A percentile compares a stretch with the other conserved stretches of the same genome.
phyloP scores from a whole-genome alignment of 2,797 vertebrate genomes.

The Limnodromus scolopaceus region DNA sequence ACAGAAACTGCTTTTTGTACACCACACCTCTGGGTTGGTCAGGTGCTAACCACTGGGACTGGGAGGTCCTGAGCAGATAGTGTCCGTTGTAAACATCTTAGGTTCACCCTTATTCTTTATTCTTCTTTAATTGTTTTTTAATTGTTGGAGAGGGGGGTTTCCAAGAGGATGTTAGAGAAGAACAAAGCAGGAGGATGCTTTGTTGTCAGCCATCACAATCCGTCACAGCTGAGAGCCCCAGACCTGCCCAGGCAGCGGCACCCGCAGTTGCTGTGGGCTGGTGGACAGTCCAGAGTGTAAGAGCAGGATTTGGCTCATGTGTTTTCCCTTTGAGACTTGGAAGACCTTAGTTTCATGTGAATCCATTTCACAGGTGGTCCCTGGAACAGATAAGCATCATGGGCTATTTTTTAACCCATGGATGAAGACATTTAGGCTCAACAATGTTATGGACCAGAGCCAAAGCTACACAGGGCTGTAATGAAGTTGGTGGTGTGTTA shows the following conservation, averaged over 20 bases:
- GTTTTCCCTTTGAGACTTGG: background rate
- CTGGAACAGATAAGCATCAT: background rate
- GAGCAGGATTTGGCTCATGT: background rate
- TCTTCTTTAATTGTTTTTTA: background rate
- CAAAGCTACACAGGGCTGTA: background rate
- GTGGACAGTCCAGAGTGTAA: fast-evolving
- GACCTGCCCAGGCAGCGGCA: fast-evolving
- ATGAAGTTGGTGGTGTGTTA: background rate
- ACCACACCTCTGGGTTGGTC: background rate
- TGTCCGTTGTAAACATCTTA: background rate
- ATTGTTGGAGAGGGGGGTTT: background rate
- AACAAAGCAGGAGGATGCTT: background rate
- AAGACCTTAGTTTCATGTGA: background rate
- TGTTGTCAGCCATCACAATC: fast-evolving
- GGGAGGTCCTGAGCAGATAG: background rate
- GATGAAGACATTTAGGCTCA: background rate
- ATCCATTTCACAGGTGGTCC: conserved; percentile 16
- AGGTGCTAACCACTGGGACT: background rate
- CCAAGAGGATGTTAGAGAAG: background rate
- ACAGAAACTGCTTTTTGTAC: background rate
- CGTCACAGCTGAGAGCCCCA: background rate
- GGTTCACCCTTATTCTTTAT: background rate
- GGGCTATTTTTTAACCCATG: background rate
- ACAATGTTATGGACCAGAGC: background rate
- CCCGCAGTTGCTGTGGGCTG: background rate